Evolutionary conservation across 2,888 invertebrate species (phyloP).

Genomic region (Gerosis bhagava): DNA sequence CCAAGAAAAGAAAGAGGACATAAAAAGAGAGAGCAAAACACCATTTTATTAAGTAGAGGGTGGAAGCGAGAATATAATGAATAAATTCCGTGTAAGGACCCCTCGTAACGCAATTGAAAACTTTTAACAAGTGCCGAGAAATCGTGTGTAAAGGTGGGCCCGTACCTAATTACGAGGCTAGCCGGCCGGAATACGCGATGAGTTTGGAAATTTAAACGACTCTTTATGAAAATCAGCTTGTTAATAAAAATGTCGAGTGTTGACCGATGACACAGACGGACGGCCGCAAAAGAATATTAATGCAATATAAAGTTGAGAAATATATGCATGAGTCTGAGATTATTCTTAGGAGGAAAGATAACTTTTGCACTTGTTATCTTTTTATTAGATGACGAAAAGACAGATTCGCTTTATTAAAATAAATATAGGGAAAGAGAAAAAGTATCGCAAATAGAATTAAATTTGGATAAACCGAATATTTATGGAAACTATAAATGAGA

Average conservation of each 20-base stretch:
- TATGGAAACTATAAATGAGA: too few species aligned
- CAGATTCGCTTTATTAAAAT: neutral
- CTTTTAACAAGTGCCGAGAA: constrained; percentile 81
- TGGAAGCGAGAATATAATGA: constrained; percentile 72
- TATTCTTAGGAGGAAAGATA: constrained; percentile 8
- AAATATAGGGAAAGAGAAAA: too few species aligned
- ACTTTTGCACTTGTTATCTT: constrained; percentile 2
- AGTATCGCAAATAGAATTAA: too few species aligned
- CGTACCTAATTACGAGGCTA: constrained; percentile 69
- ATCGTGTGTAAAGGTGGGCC: constrained; percentile 79
- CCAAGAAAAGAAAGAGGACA: constrained; percentile 42
- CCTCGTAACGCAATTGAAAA: constrained; percentile 80
- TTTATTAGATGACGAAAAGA: neutral
- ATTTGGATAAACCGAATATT: too few species aligned
- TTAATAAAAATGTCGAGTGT: constrained; percentile 66
- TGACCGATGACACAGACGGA: constrained; percentile 34
- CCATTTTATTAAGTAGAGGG: constrained; percentile 73
- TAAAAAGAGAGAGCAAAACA: constrained; percentile 71
- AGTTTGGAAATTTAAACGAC: constrained; percentile 69
- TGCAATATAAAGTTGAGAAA: constrained; percentile 16
- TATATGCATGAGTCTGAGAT: constrained; percentile 10
- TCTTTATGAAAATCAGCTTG: constrained; percentile 65
- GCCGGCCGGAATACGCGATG: constrained; percentile 70
- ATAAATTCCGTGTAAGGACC: constrained; percentile 77
- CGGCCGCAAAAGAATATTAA: constrained; percentile 14